Percentiles rank a stretch among this genome's conserved stretches.
phyloP scores from a whole-genome alignment of 2,113 vertebrate genomes.

The Acanthochromis polyacanthus region DNA sequence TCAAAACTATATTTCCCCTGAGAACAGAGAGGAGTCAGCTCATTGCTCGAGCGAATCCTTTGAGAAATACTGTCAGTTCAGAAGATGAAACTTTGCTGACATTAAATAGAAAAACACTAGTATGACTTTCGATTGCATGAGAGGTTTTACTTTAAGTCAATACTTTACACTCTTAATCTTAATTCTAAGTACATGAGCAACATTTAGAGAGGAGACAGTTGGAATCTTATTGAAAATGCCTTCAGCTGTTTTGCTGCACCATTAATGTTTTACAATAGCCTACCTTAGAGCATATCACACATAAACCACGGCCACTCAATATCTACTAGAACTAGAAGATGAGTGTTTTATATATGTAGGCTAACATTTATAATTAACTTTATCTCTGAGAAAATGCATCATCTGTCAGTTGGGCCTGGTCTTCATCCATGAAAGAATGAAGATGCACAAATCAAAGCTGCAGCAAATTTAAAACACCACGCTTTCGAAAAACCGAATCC shows the following conservation, averaged over 20 bases:
- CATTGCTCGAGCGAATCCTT: slow-evolving; percentile 53
- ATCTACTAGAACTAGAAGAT: neutral
- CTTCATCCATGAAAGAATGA: neutral
- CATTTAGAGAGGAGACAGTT: neutral
- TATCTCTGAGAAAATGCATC: too few relatives aligned
- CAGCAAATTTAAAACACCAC: neutral
- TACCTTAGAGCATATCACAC: neutral
- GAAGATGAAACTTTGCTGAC: slow-evolving; percentile 60
- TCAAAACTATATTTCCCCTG: slow-evolving; percentile 75
- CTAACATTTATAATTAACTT: neutral
- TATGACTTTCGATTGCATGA: neutral
- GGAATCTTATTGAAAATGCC: too few relatives aligned
- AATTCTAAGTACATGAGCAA: neutral
- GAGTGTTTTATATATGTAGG: neutral
- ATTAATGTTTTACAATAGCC: neutral
- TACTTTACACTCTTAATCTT: neutral
- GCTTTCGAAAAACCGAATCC: neutral
- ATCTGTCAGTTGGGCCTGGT: too few relatives aligned
- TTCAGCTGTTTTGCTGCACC: too few relatives aligned
- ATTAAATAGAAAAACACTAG: slow-evolving; percentile 32
- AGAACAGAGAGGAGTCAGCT: slow-evolving; percentile 58
- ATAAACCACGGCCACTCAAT: too few relatives aligned
- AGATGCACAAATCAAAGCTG: neutral
- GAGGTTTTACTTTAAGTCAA: slow-evolving; percentile 2
- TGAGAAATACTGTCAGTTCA: slow-evolving; percentile 60